Evolutionary conservation across 1,140 invertebrate species (phyloP), one percentile per base, ranked within the genome.

Genomic region (Panagrolaimus sp.): DNA sequence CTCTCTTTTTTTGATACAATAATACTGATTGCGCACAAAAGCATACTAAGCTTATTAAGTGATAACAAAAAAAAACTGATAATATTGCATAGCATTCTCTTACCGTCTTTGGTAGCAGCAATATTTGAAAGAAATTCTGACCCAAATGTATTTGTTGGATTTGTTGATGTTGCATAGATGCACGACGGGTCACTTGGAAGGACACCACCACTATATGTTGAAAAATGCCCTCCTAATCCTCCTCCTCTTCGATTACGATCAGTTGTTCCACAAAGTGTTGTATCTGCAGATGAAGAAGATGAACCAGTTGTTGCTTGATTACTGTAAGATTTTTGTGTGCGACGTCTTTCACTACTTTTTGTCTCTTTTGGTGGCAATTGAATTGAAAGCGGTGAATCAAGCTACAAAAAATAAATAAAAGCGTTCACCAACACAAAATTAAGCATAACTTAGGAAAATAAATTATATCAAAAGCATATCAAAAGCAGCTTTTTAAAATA

Each of bases 371-470:
- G 83, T 8, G 83, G 83, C 4, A 84, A 69, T 57, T 78, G 68
- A 42, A 84, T 80, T 23, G 76, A 77, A 46, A 82, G 48, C 51
- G 80, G 83, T 23, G 82, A 68, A 64, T 84, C 83, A 44, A 84
- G 67, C 80, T 82, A 70, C 47, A 79, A 71, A 47, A 23, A 44
- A 27, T n/a, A n/a, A n/a, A 42, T 20, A 62, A 31, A 44, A 69
- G 45, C 65, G n/a, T 38, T 38, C 42, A 64, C 63, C 20, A 44
- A 20, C 20, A 64, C 20, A 25, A 65, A n/a, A n/a, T n/a, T 46
- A 66, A 68, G 66, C 67, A 20, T 72, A 71, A 71, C 67, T 42
- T 45, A 70, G 16, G 62, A 44, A 45, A 70, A 69, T 25, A 23
- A 51, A 23, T 7, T 70, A 66, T 66, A 66, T 23, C 8, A 14